A percentile compares a stretch with the other conserved stretches of the same genome.
Evolutionary conservation across 2,113 vertebrate species (phyloP).

Genomic region (Caloenas nicobarica): DNA sequence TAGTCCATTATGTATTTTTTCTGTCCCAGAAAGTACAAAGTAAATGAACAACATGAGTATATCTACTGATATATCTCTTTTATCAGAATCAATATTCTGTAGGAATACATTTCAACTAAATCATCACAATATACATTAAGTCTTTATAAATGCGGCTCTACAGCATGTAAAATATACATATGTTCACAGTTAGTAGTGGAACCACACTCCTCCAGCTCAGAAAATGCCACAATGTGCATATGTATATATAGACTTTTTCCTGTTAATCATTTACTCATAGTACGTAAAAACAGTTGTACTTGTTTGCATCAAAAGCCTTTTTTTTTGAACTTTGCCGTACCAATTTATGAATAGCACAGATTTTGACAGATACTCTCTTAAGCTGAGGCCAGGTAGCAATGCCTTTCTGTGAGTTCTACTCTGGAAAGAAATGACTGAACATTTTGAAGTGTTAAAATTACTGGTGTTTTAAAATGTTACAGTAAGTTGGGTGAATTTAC

Average conservation of each 20-base stretch:
- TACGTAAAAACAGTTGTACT: not conserved
- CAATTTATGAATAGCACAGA: not conserved
- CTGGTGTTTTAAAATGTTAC: not conserved
- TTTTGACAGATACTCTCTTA: not conserved
- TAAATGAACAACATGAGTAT: not conserved
- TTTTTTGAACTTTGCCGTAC: not conserved
- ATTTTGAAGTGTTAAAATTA: not conserved
- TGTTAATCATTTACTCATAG: not conserved
- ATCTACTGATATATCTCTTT: not conserved
- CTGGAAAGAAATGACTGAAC: not conserved
- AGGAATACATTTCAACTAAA: not conserved
- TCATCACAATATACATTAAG: not conserved
- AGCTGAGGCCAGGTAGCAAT: not conserved
- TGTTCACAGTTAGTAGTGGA: not conserved
- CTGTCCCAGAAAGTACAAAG: not conserved
- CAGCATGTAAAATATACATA: not conserved
- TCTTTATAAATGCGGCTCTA: not conserved
- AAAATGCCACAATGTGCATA: not conserved
- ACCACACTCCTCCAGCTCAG: not conserved
- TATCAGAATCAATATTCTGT: not conserved
- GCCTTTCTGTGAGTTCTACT: not conserved
- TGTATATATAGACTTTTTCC: not conserved
- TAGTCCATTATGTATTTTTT: not conserved
- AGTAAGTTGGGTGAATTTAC: not conserved
- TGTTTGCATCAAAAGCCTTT: not conserved